phyloP scores from a whole-genome alignment of 1,140 invertebrate species.

The Sminthurides bifidus region DNA sequence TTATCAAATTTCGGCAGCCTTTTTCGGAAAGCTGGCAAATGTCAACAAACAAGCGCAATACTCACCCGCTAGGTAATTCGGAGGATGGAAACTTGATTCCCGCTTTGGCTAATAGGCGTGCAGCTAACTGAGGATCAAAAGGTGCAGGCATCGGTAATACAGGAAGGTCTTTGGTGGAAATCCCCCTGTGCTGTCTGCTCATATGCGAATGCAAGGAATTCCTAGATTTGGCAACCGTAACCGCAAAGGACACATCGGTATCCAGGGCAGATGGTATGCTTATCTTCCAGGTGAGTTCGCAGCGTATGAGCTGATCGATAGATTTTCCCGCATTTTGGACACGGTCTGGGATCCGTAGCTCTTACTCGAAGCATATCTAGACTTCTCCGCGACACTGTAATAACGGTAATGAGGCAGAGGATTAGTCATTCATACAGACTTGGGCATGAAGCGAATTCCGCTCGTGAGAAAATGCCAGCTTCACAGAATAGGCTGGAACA shows the following conservation, averaged over 20 bases:
- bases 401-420: too few species aligned
- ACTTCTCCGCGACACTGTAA: constrained; percentile 5
- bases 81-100: constrained; percentile 56
- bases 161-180: constrained; percentile 80
- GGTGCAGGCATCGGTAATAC: constrained; percentile 79
- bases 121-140: constrained; percentile 75
- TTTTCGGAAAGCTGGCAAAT: too few species aligned
- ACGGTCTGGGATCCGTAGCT: constrained; percentile 78
- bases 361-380: constrained; percentile 48
- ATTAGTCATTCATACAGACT: too few species aligned
- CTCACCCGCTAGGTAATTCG: constrained; percentile 9
- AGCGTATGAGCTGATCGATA: constrained; percentile 80
- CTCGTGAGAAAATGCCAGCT: too few species aligned
- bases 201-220: constrained; percentile 85
- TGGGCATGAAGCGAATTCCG: too few species aligned
- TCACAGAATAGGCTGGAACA: too few species aligned
- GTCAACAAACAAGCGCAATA: neutral
- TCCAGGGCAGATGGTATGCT: constrained; percentile 80
- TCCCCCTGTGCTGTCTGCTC: constrained; percentile 79
- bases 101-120: constrained; percentile 64
- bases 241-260: constrained; percentile 82
- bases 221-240: constrained; percentile 76
- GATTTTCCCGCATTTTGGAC: constrained; percentile 84
- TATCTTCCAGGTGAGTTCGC: constrained; percentile 78
- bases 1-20: too few species aligned